A percentile compares a stretch with the other conserved stretches of the same genome.
phyloP scores from a whole-genome alignment of 2,797 vertebrate species.

The Pseudochirops corinnae region DNA sequence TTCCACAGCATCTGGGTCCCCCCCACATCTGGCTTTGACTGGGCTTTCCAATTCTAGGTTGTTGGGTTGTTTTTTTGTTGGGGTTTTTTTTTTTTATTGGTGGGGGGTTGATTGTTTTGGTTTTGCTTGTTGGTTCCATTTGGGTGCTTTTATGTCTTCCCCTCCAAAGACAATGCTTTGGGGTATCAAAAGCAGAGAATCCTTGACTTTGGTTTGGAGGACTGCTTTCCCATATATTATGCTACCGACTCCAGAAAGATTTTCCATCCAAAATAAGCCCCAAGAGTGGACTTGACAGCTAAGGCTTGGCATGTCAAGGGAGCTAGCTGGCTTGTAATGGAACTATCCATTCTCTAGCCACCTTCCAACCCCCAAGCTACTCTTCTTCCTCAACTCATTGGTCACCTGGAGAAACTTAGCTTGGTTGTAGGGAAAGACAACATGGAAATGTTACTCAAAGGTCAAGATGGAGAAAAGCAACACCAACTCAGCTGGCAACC shows the following conservation, averaged over 20 bases:
- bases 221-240: slow-evolving; percentile 22
- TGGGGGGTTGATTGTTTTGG: not conserved
- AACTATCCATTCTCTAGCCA: not conserved
- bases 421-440: not conserved
- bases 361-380: not conserved
- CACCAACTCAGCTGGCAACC: not conserved
- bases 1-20: slow-evolving; percentile 88
- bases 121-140: slow-evolving; percentile 7
- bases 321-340: slow-evolving; percentile 20
- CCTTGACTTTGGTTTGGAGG: not conserved
- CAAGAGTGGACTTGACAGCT: not conserved
- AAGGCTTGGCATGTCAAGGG: rapidly evolving
- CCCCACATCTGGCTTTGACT: slow-evolving; percentile 75
- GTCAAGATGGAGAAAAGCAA: not conserved
- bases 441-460: not conserved
- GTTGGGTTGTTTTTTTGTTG: not conserved
- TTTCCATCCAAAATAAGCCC: slow-evolving; percentile 14
- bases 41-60: slow-evolving; percentile 79
- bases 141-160: slow-evolving; percentile 47
- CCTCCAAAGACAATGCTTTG: slow-evolving; percentile 59
- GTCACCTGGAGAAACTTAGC: not conserved
- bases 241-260: slow-evolving; percentile 80
- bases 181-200: slow-evolving; percentile 69
- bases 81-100: not conserved
- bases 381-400: slow-evolving; percentile 5